These are phyloP conservation scores for Dinomys branickii DNA, from an alignment of 2,113 vertebrate species.

Conservation along the genomic window DNA sequence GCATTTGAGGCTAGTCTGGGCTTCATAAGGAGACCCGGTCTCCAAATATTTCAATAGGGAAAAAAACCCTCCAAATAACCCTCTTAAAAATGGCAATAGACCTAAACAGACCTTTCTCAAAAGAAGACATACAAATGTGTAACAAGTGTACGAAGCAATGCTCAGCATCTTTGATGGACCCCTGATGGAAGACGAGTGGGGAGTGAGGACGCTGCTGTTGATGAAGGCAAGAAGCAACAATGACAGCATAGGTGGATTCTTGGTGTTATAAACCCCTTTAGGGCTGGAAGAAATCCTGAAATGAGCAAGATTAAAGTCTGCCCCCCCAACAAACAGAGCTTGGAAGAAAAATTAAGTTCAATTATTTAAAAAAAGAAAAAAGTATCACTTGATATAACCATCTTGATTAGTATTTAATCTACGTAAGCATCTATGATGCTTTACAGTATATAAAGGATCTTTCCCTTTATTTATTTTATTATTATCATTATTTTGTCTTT, in stretches of 20 bases:
- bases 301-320: background rate
- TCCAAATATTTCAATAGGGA: background rate
- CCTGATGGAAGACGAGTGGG: background rate
- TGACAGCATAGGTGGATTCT: background rate
- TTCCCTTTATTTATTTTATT: background rate
- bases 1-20: background rate
- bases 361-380: constrained; percentile 10
- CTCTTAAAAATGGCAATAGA: background rate
- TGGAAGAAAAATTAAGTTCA: constrained; percentile 25
- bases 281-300: background rate
- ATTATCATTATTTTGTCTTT: too few relatives aligned
- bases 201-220: background rate
- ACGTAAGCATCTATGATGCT: background rate
- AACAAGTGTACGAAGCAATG: background rate
- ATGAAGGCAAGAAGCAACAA: background rate
- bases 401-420: background rate
- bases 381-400: background rate
- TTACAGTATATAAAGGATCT: background rate
- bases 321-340: background rate
- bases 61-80: background rate
- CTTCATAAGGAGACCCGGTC: background rate
- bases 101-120: background rate
- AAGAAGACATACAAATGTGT: background rate
- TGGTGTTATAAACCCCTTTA: background rate
- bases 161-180: background rate